Percentiles rank a stretch among this genome's conserved stretches.
Conservation (phyloP, 2,113 vertebrate species). For the Lipophrys pholis region DNA sequence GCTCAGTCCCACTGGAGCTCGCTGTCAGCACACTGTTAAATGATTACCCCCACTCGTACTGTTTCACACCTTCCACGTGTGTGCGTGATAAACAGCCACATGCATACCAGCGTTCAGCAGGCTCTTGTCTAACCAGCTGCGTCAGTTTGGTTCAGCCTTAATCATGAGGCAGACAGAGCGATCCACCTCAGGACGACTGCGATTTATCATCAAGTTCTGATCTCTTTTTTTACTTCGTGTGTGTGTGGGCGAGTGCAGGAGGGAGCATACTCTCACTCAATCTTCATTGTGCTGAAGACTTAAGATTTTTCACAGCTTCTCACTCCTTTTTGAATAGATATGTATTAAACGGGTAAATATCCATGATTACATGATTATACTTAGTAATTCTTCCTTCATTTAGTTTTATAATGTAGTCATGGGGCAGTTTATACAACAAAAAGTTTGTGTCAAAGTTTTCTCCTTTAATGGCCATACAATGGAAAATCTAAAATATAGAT, state of each 20-base stretch:
- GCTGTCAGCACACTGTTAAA: conserved; percentile 23
- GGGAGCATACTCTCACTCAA: background rate
- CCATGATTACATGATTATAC: no score
- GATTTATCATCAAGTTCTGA: conserved; percentile 34
- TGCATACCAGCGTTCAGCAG: conserved; percentile 27
- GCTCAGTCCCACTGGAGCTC: conserved; percentile 13
- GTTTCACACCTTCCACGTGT: conserved; percentile 30
- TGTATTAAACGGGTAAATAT: background rate
- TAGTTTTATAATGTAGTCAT: no score
- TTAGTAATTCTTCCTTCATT: no score
- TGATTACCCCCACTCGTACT: background rate
- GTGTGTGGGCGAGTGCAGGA: conserved; percentile 7
- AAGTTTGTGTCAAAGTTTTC: no score
- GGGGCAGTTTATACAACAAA: no score
- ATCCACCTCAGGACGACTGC: conserved; percentile 23
- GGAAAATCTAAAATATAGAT: no score
- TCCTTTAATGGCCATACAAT: no score
- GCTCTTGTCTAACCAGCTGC: conserved; percentile 34
- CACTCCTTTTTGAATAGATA: background rate
- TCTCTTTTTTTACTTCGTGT: conserved; percentile 20
- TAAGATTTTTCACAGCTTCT: background rate
- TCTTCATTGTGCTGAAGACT: conserved; percentile 11
- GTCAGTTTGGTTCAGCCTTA: conserved; percentile 42
- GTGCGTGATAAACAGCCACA: conserved; percentile 39
- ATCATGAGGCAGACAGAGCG: no score